Conservation (phyloP, 1,140 invertebrate genomes). For the Geopemphigus sp. region DNA sequence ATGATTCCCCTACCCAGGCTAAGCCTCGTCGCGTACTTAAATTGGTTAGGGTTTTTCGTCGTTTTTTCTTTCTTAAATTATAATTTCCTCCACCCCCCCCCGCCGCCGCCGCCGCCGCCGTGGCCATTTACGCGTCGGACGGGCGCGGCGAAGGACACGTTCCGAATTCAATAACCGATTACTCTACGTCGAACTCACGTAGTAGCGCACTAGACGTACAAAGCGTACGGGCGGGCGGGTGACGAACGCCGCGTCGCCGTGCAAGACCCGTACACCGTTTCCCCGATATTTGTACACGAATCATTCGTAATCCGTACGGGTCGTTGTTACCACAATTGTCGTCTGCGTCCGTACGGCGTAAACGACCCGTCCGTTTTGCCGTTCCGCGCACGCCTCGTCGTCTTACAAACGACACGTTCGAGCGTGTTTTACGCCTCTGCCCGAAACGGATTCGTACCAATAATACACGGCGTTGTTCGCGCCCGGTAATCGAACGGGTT, state of each 20-base stretch:
- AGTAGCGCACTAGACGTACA: no score
- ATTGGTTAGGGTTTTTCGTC: slow-evolving; percentile 24
- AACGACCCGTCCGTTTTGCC: slow-evolving; percentile 1
- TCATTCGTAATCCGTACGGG: slow-evolving; percentile 5
- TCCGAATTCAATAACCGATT: slow-evolving; percentile 45
- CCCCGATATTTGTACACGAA: not conserved
- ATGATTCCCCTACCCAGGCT: slow-evolving; percentile 4
- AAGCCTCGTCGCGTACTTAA: slow-evolving; percentile 41
- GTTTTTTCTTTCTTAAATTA: slow-evolving; percentile 7
- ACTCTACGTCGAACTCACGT: slow-evolving; percentile 32
- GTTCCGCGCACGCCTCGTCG: not conserved
- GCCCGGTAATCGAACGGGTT: not conserved
- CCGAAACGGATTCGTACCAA: no score
- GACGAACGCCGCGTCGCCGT: not conserved
- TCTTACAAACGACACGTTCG: not conserved
- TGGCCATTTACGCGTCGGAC: not conserved
- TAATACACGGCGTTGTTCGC: no score
- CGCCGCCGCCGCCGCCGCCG: no score
- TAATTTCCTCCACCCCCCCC: not conserved
- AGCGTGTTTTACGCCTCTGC: no score
- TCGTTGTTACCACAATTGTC: not conserved
- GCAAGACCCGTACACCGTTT: no score
- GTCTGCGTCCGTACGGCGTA: not conserved
- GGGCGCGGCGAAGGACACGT: slow-evolving; percentile 37
- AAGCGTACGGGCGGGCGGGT: no score